phyloP scores from a whole-genome alignment of 2,113 vertebrate species.

The Serilophus lunatus region DNA sequence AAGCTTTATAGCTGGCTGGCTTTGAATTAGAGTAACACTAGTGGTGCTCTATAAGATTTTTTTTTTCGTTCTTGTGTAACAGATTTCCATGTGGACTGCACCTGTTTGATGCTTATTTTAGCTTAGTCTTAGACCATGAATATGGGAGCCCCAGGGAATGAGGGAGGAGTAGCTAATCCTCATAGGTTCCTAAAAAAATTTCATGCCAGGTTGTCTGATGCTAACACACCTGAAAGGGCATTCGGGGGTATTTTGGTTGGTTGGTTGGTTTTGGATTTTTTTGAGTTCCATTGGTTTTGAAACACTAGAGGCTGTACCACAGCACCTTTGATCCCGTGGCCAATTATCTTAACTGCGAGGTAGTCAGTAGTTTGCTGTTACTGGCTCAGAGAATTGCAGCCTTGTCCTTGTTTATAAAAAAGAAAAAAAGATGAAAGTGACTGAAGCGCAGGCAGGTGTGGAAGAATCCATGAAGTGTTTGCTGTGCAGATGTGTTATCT shows the following conservation, averaged over 20 bases:
- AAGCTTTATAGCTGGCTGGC: background rate
- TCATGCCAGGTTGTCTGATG: background rate
- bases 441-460: background rate
- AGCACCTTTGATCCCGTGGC: background rate
- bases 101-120: background rate
- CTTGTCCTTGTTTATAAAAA: background rate
- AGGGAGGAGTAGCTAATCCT: background rate
- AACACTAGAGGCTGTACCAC: background rate
- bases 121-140: background rate
- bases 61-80: background rate
- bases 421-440: background rate
- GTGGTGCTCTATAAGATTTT: background rate
- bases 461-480: background rate
- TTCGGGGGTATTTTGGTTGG: background rate
- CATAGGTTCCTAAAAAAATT: background rate
- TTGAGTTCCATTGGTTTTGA: background rate
- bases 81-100: constrained; percentile 1
- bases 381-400: background rate
- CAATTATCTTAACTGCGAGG: background rate
- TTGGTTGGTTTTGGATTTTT: background rate
- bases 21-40: background rate
- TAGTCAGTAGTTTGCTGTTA: background rate
- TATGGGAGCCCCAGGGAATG: background rate
- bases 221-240: background rate
- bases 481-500: background rate